phyloP scores from a whole-genome alignment of 2,797 vertebrate species.

The Nasua narica region DNA sequence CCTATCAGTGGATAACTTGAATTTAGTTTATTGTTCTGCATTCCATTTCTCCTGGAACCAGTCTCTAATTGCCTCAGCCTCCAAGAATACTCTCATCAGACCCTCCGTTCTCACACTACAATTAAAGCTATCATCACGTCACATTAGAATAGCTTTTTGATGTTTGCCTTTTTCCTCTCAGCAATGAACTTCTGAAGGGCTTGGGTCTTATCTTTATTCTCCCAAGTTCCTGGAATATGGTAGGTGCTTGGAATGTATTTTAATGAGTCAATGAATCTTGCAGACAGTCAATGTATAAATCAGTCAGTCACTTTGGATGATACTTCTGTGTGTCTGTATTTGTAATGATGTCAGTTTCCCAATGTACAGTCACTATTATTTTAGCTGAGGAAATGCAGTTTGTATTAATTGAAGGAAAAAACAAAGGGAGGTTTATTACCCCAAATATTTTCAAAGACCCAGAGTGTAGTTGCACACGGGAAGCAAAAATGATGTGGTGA shows the following conservation, averaged over 20 bases:
- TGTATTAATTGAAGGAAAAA: neutral
- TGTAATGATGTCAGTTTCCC: neutral
- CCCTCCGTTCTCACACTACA: neutral
- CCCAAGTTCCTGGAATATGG: neutral
- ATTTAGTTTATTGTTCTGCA: neutral
- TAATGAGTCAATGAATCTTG: neutral
- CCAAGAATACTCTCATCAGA: neutral
- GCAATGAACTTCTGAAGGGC: neutral
- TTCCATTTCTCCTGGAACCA: neutral
- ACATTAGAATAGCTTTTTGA: neutral
- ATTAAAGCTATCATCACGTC: neutral
- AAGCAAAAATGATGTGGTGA: neutral
- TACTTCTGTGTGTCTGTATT: neutral
- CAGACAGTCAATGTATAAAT: neutral
- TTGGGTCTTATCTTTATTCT: neutral
- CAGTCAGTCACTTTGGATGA: neutral
- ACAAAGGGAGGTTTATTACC: neutral
- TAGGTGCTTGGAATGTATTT: neutral
- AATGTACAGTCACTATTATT: neutral
- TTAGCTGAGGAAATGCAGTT: neutral
- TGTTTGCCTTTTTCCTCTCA: neutral
- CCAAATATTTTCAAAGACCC: neutral
- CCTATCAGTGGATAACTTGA: neutral
- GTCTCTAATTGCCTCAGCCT: neutral
- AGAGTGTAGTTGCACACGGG: neutral